Percentiles rank a stretch among this genome's conserved stretches.
These are phyloP conservation scores for Nasonia giraulti DNA, from an alignment of 1,140 invertebrate genomes.

Conservation along the genomic window DNA sequence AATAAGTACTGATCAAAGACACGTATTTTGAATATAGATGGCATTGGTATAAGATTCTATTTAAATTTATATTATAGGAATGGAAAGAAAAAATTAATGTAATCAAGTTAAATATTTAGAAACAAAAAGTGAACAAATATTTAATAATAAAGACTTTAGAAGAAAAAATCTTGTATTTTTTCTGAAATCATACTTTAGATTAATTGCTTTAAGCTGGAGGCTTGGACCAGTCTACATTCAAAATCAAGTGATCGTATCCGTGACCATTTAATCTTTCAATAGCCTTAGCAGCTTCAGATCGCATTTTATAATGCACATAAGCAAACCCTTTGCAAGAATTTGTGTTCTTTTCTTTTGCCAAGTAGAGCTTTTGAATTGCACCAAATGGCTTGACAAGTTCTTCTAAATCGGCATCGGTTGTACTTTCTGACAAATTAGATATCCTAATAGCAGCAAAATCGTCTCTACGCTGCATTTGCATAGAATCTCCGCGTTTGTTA, in stretches of 20 bases:
- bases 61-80: no score
- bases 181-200: conserved; percentile 39
- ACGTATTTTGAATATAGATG: no score
- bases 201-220: conserved; percentile 76
- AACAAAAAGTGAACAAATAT: no score
- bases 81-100: no score
- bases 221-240: conserved; percentile 99
- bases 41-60: no score
- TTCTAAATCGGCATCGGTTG: conserved; percentile 95
- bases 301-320: conserved; percentile 95
- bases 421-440: conserved; percentile 97
- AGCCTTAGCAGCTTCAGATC: conserved; percentile 92
- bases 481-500: conserved; percentile 82
- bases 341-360: conserved; percentile 89
- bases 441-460: conserved; percentile 95
- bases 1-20: no score
- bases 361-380: conserved; percentile 88
- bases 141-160: background rate
- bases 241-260: conserved; percentile 98
- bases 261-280: conserved; percentile 93
- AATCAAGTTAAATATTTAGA: conserved; percentile 1
- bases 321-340: conserved; percentile 95
- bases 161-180: background rate
- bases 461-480: conserved; percentile 81
- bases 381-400: conserved; percentile 96